Evolutionary conservation across 2,888 invertebrate species (phyloP).

Genomic region (Morpho deidamia): DNA sequence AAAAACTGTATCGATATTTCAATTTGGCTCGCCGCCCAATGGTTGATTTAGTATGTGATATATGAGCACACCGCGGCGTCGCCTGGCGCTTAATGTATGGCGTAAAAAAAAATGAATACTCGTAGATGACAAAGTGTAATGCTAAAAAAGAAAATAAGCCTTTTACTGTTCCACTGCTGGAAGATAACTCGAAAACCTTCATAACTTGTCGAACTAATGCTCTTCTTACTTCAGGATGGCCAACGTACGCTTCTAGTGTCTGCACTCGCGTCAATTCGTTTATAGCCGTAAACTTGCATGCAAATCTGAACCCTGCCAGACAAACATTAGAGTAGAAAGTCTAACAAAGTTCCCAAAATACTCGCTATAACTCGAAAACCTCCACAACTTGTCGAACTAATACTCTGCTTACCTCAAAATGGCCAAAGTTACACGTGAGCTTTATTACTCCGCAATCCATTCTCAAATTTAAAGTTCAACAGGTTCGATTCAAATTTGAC

Average conservation of each 20-base stretch:
- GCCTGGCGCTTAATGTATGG: constrained; percentile 21
- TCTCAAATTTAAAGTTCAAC: constrained; percentile 33
- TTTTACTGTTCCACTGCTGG: neutral
- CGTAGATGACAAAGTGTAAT: too few species aligned
- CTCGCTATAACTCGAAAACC: constrained; percentile 56
- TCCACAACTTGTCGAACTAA: constrained; percentile 69
- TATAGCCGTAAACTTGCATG: constrained; percentile 2
- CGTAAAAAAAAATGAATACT: neutral
- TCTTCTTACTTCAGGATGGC: constrained; percentile 64
- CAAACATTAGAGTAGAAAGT: constrained; percentile 13
- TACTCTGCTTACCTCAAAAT: constrained; percentile 68
- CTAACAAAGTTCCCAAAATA: constrained; percentile 25
- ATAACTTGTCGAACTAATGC: constrained; percentile 71
- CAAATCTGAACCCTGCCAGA: constrained; percentile 6
- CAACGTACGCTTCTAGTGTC: constrained; percentile 27
- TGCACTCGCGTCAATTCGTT: constrained; percentile 20
- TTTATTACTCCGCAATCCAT: constrained; percentile 30
- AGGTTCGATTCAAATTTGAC: constrained; percentile 31
- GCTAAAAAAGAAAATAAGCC: too few species aligned
- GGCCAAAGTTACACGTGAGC: constrained; percentile 53
- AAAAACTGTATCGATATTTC: constrained; percentile 21
- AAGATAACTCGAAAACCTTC: constrained; percentile 61
- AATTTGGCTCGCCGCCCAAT: constrained; percentile 21
- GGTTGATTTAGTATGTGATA: constrained; percentile 24
- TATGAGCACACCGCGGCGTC: constrained; percentile 20